These are phyloP conservation scores for Erpobdella octoculata DNA, from an alignment of 2,888 invertebrate species.

Conservation along the genomic window DNA sequence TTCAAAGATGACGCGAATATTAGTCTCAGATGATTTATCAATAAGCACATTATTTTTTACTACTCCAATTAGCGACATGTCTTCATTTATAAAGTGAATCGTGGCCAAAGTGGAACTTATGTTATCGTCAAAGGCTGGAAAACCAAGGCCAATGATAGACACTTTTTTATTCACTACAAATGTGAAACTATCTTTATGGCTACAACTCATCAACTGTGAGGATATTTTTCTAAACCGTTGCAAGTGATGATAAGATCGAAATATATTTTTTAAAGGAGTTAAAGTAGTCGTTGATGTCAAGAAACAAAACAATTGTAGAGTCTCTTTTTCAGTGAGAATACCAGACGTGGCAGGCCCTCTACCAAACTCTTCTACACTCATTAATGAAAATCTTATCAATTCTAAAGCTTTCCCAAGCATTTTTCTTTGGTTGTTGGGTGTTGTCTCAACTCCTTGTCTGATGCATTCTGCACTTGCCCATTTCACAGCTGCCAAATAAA, in stretches of 20 bases:
- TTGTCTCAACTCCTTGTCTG: slow-evolving; percentile 72
- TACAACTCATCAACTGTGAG: slow-evolving; percentile 93
- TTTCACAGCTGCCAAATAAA: slow-evolving; percentile 75
- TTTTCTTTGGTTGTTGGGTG: slow-evolving; percentile 62
- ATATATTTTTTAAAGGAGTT: slow-evolving; percentile 69
- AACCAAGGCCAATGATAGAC: slow-evolving; percentile 87
- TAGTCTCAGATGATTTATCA: slow-evolving; percentile 70
- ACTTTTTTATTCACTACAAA: slow-evolving; percentile 90
- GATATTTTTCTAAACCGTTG: slow-evolving; percentile 89
- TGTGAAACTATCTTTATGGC: slow-evolving; percentile 86
- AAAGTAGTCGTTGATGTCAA: slow-evolving; percentile 85
- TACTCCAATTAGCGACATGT: slow-evolving; percentile 66
- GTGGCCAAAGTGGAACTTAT: slow-evolving; percentile 88
- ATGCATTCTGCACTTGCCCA: slow-evolving; percentile 88
- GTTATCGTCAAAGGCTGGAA: slow-evolving; percentile 90
- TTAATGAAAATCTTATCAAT: slow-evolving; percentile 82
- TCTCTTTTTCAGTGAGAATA: slow-evolving; percentile 81
- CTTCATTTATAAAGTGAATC: slow-evolving; percentile 68
- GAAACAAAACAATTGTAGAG: slow-evolving; percentile 86
- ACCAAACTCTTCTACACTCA: slow-evolving; percentile 86
- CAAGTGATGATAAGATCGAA: slow-evolving; percentile 75
- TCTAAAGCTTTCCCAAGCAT: slow-evolving; percentile 64
- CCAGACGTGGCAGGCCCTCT: slow-evolving; percentile 88
- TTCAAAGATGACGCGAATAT: slow-evolving; percentile 73
- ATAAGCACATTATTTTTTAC: slow-evolving; percentile 69